Base-by-base conservation (phyloP, 2,888 invertebrate genomes). In the Drosophila neonasuta region DNA sequence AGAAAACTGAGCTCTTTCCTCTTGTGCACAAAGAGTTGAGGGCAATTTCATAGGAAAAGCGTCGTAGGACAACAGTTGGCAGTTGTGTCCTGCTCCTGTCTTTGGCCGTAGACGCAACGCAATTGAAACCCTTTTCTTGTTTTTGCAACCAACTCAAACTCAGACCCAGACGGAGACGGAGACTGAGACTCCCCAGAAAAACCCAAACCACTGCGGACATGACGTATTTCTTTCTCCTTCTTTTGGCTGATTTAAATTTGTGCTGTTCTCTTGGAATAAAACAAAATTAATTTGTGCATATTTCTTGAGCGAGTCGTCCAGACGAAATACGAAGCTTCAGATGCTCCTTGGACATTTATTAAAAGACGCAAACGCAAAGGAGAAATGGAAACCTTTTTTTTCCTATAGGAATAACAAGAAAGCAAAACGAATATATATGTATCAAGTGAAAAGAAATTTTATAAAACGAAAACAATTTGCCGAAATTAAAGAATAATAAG, bases 401-500 rank as follows among this genome's bases (percentile, higher is more conserved):
- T 69, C 63, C 83, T 82, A 77, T 80, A 78, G 72, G 55, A 80
- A 85, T 71, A 85, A 77, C 70, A 82, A 77, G 48, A 71, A 66
- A 66, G 71, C 50, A 71, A 60, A 54, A 54, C 57, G 66, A 55
- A 68, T 24, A 24, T 24, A 71, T 59, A 60, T 70, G 20, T 20
- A 71, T 78, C 84, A 87, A 85, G 80, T 78, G 79, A 87, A 81
- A 79, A 85, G 77, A 88, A 89, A 88, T 88, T 89, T 89, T 89
- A 89, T 90, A 89, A 89, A 90, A 89, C 81, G 88, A 89, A 89
- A 89, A 90, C 90, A 90, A 87, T 89, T 89, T 89, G 78, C 60
- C 67, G 69, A 90, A 89, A 89, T 89, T 89, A 90, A 90, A 89
- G 84, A 90, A 89, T 86, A 89, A 89, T 89, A 90, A 85, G 75